Evolutionary conservation across 2,113 vertebrate species (phyloP), one percentile per base, ranked within the genome.

Genomic region (Panthera leo): DNA sequence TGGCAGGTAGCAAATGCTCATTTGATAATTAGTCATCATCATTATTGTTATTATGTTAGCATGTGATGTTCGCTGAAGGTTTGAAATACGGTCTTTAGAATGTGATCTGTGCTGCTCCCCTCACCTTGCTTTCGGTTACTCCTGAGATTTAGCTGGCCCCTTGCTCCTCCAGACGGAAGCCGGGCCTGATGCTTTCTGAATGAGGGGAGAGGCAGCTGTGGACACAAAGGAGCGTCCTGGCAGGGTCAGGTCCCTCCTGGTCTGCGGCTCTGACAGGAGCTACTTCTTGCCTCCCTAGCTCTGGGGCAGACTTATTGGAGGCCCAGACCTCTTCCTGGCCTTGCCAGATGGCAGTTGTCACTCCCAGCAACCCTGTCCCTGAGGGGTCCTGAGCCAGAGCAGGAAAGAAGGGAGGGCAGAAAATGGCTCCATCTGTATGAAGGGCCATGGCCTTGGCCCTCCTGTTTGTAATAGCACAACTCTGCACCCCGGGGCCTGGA

Each of bases 401-500:
- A 58, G 79, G 31, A 76, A 63, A n/a, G 80, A 25, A 34, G 4
- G 6, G 25, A 67, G n/a, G 39, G 21, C 39, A 78, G 84, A 42
- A 70, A 48, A 67, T 1, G 5, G 92, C 18, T 85, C 76, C 39
- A 5, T 67, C 51, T 31, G 34, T 11, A 23, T 12, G 53, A 21
- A n/a, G 34, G 3, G 2, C 82, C 21, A 2, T 4, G 23, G 18
- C 27, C 18, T 76, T 34, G 1, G 51, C 14, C 75, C 58, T 45
- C 71, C 25, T 18, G 2, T 36, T 12, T 79, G 16, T 36, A 13
- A 42, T 5, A 58, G n/a, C 14, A 0, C 9, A 7, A 25, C 0
- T 0, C 55, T 4, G 7, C 1, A 34, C 18, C 53, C 70, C 6
- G 67, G 63, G 12, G 36, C 76, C 63, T 31, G 42, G 55, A 31